Percentiles rank a stretch among this genome's conserved stretches.
Evolutionary conservation across 2,888 invertebrate genomes (phyloP).

Genomic region (Escarpia spicata): DNA sequence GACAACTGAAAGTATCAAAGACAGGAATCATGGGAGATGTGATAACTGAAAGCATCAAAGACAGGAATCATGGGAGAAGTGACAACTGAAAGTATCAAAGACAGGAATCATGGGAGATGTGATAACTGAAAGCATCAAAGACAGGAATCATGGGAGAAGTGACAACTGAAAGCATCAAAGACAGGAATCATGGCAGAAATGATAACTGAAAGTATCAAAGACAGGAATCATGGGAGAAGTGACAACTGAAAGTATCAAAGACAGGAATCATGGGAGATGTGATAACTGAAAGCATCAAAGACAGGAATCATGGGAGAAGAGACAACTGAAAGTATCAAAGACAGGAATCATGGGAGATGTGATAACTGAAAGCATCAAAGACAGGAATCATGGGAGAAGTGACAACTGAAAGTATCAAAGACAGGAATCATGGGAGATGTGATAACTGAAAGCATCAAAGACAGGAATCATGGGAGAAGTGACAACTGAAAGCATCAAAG

Average conservation of each 20-base stretch:
- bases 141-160: constrained; percentile 82
- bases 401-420: constrained; percentile 69
- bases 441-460: constrained; percentile 75
- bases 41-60: constrained; percentile 75
- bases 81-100: constrained; percentile 69
- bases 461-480: constrained; percentile 82
- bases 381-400: constrained; percentile 82
- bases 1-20: constrained; percentile 69
- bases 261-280: constrained; percentile 82
- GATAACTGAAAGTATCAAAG: constrained; percentile 69
- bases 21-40: constrained; percentile 82
- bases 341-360: constrained; percentile 82
- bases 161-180: constrained; percentile 75
- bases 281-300: constrained; percentile 75
- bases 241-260: constrained; percentile 69
- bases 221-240: constrained; percentile 82
- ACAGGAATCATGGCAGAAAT: constrained; percentile 82
- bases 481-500: constrained; percentile 75
- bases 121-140: constrained; percentile 75
- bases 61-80: constrained; percentile 82
- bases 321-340: constrained; percentile 69
- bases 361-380: constrained; percentile 69
- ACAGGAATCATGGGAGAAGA: constrained; percentile 82
- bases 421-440: constrained; percentile 82
- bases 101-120: constrained; percentile 82